phyloP scores from a whole-genome alignment of 2,888 invertebrate genomes.

The Drosophila acutilabella region DNA sequence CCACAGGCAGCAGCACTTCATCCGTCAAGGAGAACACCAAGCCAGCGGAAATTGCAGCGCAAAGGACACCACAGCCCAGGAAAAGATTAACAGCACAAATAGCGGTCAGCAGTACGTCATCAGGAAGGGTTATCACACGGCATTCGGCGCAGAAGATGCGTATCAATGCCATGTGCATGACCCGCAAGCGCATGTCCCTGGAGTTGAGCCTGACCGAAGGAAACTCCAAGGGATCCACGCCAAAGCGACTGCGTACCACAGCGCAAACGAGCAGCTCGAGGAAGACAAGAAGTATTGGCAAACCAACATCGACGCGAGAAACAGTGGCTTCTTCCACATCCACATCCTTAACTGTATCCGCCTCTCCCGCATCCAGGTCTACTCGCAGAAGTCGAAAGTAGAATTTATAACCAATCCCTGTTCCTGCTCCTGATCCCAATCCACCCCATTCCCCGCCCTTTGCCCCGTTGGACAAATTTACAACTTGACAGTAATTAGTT shows the following conservation, averaged over 20 bases:
- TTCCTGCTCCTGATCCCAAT: no score
- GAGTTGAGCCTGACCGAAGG: conserved; percentile 67
- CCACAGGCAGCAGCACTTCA: conserved; percentile 66
- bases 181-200: conserved; percentile 78
- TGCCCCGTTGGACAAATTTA: neutral
- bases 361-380: conserved; percentile 2
- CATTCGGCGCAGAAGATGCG: conserved; percentile 67
- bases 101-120: conserved; percentile 34
- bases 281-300: neutral
- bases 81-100: neutral
- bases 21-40: conserved; percentile 64
- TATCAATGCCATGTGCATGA: conserved; percentile 67
- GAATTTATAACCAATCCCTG: neutral
- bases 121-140: conserved; percentile 60
- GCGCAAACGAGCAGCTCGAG: conserved; percentile 14
- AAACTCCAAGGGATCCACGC: conserved; percentile 53
- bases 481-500: conserved; percentile 17
- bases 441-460: neutral
- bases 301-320: neutral
- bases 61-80: conserved; percentile 13
- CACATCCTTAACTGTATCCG: neutral
- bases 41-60: conserved; percentile 21
- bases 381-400: conserved; percentile 34
- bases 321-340: conserved; percentile 1
- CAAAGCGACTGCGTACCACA: conserved; percentile 53